Conservation (phyloP, 2,888 invertebrate species). For the Cataglyphis rosenhaueri region DNA sequence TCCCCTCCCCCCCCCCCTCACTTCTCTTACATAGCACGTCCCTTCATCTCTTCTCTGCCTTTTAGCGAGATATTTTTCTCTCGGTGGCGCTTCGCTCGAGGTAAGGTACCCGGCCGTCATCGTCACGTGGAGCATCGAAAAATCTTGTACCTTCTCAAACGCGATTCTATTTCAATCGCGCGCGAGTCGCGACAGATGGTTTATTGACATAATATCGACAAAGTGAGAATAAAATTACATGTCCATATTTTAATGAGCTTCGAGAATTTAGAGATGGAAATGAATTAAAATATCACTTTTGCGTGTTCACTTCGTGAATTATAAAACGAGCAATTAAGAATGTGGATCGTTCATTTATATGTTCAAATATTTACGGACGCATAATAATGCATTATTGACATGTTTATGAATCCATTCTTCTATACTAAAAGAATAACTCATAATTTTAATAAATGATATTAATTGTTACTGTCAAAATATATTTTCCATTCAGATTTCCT, state of each 20-base stretch:
- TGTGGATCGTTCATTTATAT: neutral
- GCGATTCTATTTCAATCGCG: slow-evolving; percentile 15
- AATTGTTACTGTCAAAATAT: neutral
- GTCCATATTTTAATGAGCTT: neutral
- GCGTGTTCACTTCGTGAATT: neutral
- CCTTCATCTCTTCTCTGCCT: slow-evolving; percentile 37
- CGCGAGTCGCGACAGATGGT: neutral
- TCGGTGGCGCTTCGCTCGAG: slow-evolving; percentile 9
- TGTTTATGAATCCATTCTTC: neutral
- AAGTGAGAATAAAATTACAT: neutral
- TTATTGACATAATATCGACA: slow-evolving; percentile 5
- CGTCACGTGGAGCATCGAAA: slow-evolving; percentile 5
- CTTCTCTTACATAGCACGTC: neutral
- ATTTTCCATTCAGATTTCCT: neutral
- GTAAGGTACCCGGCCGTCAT: neutral
- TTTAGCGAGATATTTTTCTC: slow-evolving; percentile 43
- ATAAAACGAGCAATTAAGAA: slow-evolving; percentile 8
- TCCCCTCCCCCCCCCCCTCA: slow-evolving; percentile 22
- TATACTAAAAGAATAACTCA: neutral
- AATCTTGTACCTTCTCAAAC: neutral
- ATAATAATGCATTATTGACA: slow-evolving; percentile 1
- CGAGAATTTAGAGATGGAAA: neutral
- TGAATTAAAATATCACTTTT: neutral
- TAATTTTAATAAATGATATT: neutral
- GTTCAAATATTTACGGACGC: neutral